Percentiles rank a stretch among this genome's conserved stretches.
Evolutionary conservation across 2,888 invertebrate genomes (phyloP).

Genomic region (Pediacus dermestoides): DNA sequence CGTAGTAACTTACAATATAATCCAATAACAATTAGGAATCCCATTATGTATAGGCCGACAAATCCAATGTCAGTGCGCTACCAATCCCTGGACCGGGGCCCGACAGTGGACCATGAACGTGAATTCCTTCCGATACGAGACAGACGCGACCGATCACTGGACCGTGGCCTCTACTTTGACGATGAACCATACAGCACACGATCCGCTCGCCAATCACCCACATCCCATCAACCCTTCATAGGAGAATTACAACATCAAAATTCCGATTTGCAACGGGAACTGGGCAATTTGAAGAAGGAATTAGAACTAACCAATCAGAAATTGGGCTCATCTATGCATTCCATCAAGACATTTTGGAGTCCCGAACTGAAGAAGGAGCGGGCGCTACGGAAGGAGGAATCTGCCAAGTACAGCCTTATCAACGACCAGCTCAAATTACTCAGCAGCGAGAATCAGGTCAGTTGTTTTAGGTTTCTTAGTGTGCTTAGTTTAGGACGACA

Average conservation of each 20-base stretch:
- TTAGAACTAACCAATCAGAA: constrained; percentile 96
- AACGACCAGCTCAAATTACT: constrained; percentile 95
- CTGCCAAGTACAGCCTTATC: constrained; percentile 93
- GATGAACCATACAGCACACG: constrained; percentile 64
- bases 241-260: constrained; percentile 92
- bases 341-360: constrained; percentile 99
- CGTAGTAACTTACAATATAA: too few species aligned
- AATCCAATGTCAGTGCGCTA: constrained; percentile 59
- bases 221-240: constrained; percentile 59
- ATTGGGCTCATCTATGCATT: constrained; percentile 97
- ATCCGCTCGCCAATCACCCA: constrained; percentile 69
- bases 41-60: constrained; percentile 39
- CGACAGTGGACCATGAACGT: constrained; percentile 63
- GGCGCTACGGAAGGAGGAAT: constrained; percentile 94
- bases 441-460: constrained; percentile 95
- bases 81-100: constrained; percentile 52
- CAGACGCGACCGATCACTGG: constrained; percentile 66
- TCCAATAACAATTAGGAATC: too few species aligned
- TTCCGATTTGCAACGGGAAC: constrained; percentile 89
- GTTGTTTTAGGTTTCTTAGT: too few species aligned
- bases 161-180: constrained; percentile 66
- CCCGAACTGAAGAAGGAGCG: constrained; percentile 98
- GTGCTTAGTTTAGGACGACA: too few species aligned
- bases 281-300: constrained; percentile 88
- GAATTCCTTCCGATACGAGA: constrained; percentile 84